Conservation (phyloP, 1,140 invertebrate genomes). For the Ptiloglossa arizonensis region DNA sequence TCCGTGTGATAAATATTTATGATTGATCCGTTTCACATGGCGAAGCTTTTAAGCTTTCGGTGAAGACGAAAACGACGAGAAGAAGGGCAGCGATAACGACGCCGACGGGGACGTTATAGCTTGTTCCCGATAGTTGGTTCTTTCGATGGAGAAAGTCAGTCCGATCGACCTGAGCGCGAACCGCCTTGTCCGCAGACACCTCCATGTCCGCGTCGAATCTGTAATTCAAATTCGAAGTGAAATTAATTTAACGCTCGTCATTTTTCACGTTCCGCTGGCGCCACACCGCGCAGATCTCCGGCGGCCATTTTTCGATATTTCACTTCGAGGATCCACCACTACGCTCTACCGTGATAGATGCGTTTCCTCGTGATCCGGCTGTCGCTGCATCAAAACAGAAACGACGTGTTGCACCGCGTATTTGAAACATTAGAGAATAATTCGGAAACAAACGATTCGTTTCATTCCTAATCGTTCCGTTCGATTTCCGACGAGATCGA, state of each 20-base stretch:
- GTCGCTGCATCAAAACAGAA: conserved; percentile 26
- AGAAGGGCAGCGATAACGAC: conserved; percentile 7
- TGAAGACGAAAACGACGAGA: background rate
- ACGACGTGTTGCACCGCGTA: conserved; percentile 12
- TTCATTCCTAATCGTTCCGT: no score
- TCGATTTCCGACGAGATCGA: background rate
- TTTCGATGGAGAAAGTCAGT: conserved; percentile 45
- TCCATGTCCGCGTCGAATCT: conserved; percentile 56
- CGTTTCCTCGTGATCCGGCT: conserved; percentile 41
- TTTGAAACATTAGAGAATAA: conserved; percentile 27
- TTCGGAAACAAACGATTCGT: background rate
- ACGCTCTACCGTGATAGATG: conserved; percentile 51
- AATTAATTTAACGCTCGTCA: conserved; percentile 75
- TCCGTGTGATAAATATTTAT: conserved; percentile 65
- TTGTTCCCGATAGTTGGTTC: conserved; percentile 41
- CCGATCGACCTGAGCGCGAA: conserved; percentile 54
- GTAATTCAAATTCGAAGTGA: conserved; percentile 70
- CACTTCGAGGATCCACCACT: conserved; percentile 41
- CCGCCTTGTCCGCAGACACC: conserved; percentile 57
- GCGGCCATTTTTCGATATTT: conserved; percentile 66
- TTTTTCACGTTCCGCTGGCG: conserved; percentile 69
- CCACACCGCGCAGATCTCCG: conserved; percentile 42
- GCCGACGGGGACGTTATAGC: conserved; percentile 35
- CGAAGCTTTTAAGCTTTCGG: conserved; percentile 35
- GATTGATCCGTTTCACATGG: conserved; percentile 8